Conservation (phyloP, 2,113 vertebrate species). For the Rhea pennata region DNA sequence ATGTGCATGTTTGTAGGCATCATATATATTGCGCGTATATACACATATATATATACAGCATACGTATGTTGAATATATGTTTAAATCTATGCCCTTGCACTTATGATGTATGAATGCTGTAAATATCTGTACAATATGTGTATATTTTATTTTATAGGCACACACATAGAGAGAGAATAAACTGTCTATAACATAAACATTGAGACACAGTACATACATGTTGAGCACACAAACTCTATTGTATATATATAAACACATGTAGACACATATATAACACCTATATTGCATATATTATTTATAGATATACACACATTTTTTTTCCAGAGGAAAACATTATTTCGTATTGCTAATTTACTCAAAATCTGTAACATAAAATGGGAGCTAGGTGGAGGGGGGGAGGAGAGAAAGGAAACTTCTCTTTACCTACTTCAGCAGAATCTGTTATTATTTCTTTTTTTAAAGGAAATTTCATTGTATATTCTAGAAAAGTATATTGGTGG, state of each 20-base stretch:
- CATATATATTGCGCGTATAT: not conserved
- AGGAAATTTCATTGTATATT: conserved; percentile 80
- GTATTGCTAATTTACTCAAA: conserved; percentile 31
- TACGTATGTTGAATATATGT: not conserved
- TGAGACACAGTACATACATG: not conserved
- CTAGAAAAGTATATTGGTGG: conserved; percentile 74
- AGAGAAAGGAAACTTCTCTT: conserved; percentile 38
- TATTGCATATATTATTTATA: not conserved
- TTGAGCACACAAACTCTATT: not conserved
- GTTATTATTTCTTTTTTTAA: conserved; percentile 66
- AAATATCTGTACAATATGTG: not conserved
- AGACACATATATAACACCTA: not conserved
- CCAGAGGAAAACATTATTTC: not conserved
- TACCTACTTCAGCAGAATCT: conserved; percentile 43
- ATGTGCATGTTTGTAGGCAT: fast-evolving
- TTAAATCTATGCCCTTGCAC: not conserved
- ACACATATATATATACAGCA: not conserved
- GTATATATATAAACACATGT: not conserved
- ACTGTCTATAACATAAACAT: not conserved
- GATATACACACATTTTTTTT: not conserved
- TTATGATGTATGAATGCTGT: conserved; percentile 6
- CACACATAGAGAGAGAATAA: not conserved
- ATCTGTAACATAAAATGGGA: conserved; percentile 7
- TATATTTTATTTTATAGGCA: conserved; percentile 19
- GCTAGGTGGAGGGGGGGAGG: no score